Evolutionary conservation across 2,888 invertebrate species (phyloP), one percentile per base, ranked within the genome.

Genomic region (Brachycybe producta): DNA sequence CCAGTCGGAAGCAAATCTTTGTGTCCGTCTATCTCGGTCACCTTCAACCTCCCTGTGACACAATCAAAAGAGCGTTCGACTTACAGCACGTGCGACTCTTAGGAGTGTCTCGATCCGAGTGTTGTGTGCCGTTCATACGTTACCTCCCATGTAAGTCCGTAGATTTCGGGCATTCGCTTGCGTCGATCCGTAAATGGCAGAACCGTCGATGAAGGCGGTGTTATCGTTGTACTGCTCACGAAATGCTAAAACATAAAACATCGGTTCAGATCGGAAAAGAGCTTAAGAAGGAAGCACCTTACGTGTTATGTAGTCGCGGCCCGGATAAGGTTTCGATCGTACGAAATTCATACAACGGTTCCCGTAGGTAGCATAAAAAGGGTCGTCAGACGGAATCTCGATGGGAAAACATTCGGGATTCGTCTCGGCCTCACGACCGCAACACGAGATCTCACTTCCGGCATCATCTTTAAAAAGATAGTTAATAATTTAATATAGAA

Each of bases 1-100:
- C 34, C 50, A 15, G 36, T 36, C 5, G 91, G 91, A 35, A 91
- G 68, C 56, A 91, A 70, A 63, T 90, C 88, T 64, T 86, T 88
- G n/a, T 40, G 19, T 17, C 52, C 52, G 7, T 8, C 27, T 13
- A 43, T 45, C 17, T 19, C 40, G 5, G 53, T 46, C 8, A 28
- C 30, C 19, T 32, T 34, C 5, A 53, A 23, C 1, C 45, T 40
- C n/a, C 53, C 53, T 53, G 13, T n/a, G n/a, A n/a, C 17, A n/a
- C 28, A 40, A 26, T 27, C 28, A 5, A 44, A 49, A 7, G n/a
- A 49, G 5, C 5, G 42, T 41, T 17, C 8, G 24, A 41, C 7
- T 11, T n/a, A n/a, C n/a, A n/a, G n/a, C n/a, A n/a, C n/a, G n/a
- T n/a, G n/a, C n/a, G n/a, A n/a, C n/a, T n/a, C n/a, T n/a, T n/a